Evolutionary conservation across 2,113 vertebrate species (phyloP), one percentile per base, ranked within the genome.

Genomic region (Ploceus nigricollis): DNA sequence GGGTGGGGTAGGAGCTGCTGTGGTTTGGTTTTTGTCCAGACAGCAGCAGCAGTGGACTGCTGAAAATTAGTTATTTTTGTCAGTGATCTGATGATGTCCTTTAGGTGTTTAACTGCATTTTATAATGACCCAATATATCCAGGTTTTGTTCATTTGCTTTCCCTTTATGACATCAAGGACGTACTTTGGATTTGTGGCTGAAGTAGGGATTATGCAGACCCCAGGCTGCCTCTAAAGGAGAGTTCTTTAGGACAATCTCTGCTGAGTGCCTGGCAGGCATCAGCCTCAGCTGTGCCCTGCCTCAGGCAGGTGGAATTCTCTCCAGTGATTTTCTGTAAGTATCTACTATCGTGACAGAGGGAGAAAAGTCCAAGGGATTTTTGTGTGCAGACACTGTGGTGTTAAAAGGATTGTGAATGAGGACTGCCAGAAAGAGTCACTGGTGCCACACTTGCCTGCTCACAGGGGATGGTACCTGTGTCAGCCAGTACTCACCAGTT

Each of bases 1-100:
- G 4, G 45, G 9, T 33, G 18, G 33, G 27, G 8, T 0, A 0
- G 28, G 37, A 33, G 28, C 23, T 58, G 21, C 8, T 15, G 8
- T 28, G 18, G 25, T n/a, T 53, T 48, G 9, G 5, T 60, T 53
- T 84, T 76, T 31, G 33, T 17, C 40, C 35, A 44, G n/a, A 61
- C 7, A 70, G n/a, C 37, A 45, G 22, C 45, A 65, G 25, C 58
- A 90, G 9, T 28, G 18, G 65, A 77, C 17, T 45, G 25, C 15
- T 45, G 20, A 76, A 8, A 13, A 69, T 47, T 14, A 48, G 20
- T 24, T 1, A 15, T 57, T 70, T 83, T 57, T 57, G 39, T n/a
- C 13, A 30, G 22, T 20, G 27, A 73, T 56, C 30, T 68, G 51
- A 12, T 40, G 2, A 40, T 48, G 54, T 45, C 54, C 28, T 88